Conservation (phyloP, 2,888 invertebrate species). For the Scaptomyza reducta region DNA sequence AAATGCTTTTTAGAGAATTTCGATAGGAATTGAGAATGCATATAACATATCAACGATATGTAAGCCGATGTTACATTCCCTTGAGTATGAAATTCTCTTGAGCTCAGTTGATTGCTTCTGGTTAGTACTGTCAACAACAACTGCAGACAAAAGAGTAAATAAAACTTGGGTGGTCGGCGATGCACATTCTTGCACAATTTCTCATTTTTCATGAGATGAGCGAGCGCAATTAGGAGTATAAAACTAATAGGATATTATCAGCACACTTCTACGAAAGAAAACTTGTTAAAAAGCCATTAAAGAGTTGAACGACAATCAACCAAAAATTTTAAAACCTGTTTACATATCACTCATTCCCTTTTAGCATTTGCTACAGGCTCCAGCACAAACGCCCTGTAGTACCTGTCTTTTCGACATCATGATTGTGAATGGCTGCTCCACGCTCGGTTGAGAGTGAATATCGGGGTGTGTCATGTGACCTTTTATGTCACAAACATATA, state of each 20-base stretch:
- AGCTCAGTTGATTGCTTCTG: neutral
- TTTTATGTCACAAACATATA: neutral
- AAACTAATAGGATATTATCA: constrained; percentile 57
- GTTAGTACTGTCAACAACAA: neutral
- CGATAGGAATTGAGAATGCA: neutral
- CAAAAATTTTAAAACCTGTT: constrained; percentile 35
- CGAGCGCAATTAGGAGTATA: constrained; percentile 49
- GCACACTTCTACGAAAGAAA: constrained; percentile 24
- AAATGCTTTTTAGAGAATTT: neutral
- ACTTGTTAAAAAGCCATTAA: constrained; percentile 56
- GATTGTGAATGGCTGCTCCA: constrained; percentile 11
- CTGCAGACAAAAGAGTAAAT: constrained; percentile 17
- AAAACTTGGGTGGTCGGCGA: constrained; percentile 43
- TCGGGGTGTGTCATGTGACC: neutral
- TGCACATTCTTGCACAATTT: constrained; percentile 17
- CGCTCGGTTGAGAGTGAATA: neutral
- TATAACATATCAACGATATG: neutral
- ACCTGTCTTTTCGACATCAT: neutral
- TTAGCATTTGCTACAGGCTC: neutral
- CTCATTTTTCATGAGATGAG: constrained; percentile 29
- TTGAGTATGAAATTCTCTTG: neutral
- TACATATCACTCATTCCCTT: constrained; percentile 17
- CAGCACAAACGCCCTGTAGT: neutral
- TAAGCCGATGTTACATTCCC: neutral
- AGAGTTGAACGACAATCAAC: constrained; percentile 9